Percentiles rank a stretch among this genome's conserved stretches.
phyloP scores from a whole-genome alignment of 2,113 vertebrate genomes.

The Eonycteris spelaea region DNA sequence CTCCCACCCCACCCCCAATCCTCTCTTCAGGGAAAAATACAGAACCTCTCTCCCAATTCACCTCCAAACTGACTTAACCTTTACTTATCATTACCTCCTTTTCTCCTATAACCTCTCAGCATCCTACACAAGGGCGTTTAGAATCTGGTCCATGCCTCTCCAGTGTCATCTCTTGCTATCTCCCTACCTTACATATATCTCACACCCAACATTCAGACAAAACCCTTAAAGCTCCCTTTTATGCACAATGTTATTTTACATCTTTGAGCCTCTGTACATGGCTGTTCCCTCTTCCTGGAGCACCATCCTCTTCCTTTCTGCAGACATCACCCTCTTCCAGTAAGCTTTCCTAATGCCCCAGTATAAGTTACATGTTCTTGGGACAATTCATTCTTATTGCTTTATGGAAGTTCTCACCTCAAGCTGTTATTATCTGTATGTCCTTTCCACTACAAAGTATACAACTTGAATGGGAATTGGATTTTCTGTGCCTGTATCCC shows the following conservation, averaged over 20 bases:
- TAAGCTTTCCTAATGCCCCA: background rate
- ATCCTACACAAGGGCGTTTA: background rate
- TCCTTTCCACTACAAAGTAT: background rate
- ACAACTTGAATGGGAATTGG: background rate
- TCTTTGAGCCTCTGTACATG: background rate
- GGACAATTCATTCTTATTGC: background rate
- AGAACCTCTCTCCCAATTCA: background rate
- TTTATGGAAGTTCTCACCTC: background rate
- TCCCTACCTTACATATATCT: background rate
- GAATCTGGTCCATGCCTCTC: background rate
- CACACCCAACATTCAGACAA: background rate
- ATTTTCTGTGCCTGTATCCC: background rate
- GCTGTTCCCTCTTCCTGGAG: background rate
- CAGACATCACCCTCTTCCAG: background rate
- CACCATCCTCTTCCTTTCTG: background rate
- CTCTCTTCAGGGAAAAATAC: background rate
- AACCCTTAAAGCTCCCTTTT: background rate
- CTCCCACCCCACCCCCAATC: background rate
- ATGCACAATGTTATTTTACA: background rate
- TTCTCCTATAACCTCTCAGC: background rate
- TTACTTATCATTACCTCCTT: background rate
- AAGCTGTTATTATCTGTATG: background rate
- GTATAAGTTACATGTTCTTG: background rate
- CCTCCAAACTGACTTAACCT: background rate
- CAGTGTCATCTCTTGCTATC: background rate